Evolutionary conservation across 64 coral and sea anemone genomes (phyloP), one percentile per base, ranked within the genome.

Genomic region (Orbicella faveolata): DNA sequence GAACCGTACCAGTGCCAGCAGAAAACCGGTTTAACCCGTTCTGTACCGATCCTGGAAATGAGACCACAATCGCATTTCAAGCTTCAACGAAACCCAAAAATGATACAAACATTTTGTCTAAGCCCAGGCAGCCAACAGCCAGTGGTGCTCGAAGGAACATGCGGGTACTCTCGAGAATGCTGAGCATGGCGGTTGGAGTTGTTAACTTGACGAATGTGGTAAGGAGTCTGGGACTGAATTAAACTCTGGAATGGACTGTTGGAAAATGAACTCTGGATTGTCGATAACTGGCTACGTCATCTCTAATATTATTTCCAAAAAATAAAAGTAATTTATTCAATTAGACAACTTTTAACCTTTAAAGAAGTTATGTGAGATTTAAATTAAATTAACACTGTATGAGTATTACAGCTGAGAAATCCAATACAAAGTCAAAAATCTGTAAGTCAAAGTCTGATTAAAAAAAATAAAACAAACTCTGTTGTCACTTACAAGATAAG

Each of bases 1-100:
- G 20, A 39, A 70, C 63, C 21, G 12, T 72, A 30, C 41, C 21
- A 3, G 82, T 85, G 6, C 65, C 63, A 23, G 73, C 21, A 25
- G 23, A 72, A 4, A 66, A 70, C 21, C 63, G 37, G 39, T 72
- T 85, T n/a, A 85, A 85, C 64, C 82, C 23, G 44, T 85, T 85
- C 20, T 85, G 82, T 19, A 25, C 12, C 12, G 36, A 25, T 18
- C 7, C 12, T 33, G 36, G 44, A 52, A 41, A 85, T 26, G 37
- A 52, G 20, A 20, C 82, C 41, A 53, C 4, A 48, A 21, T 85
- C 21, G 63, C 23, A 15, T 52, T 51, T 20, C 39, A 53, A 52
- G 64, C 64, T 65, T 52, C 82, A 51, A 85, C 51, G 23, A 85
- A 17, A 64, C 63, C 79, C 21, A 65, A 15, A 62, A 82, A 82